These are phyloP conservation scores for Netelia fuscicornis DNA, from an alignment of 2,888 invertebrate genomes.

Conservation along the genomic window DNA sequence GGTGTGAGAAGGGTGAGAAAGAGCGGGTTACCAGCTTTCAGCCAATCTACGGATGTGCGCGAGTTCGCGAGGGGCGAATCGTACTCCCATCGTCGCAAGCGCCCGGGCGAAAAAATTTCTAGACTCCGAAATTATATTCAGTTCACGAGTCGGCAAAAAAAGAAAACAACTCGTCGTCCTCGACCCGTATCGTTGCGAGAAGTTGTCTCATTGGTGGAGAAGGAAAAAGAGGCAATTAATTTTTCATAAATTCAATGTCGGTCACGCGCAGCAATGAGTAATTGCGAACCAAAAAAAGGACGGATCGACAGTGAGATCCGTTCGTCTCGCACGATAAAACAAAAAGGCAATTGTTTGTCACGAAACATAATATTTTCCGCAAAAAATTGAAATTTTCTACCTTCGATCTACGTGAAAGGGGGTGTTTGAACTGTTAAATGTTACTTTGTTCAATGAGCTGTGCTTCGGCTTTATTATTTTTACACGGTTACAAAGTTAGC, in stretches of 20 bases:
- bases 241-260: constrained; percentile 22
- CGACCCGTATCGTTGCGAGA: constrained; percentile 12
- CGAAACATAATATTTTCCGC: not conserved
- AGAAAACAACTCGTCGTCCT: not conserved
- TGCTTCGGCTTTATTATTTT: too few species aligned
- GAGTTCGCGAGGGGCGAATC: constrained; percentile 22
- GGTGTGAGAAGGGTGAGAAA: constrained; percentile 48
- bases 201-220: constrained; percentile 12
- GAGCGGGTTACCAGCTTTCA: constrained; percentile 63
- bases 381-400: not conserved
- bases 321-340: not conserved
- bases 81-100: constrained; percentile 36
- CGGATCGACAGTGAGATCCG: not conserved
- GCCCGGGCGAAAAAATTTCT: constrained; percentile 33
- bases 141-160: constrained; percentile 39
- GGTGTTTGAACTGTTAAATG: too few species aligned
- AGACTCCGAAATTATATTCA: constrained; percentile 68
- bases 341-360: not conserved
- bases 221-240: constrained; percentile 36
- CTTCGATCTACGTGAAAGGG: not conserved
- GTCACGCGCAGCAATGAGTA: not conserved
- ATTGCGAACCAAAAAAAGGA: not conserved
- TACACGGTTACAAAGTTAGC: not conserved
- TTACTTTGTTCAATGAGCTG: too few species aligned
- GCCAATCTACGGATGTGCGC: constrained; percentile 50